Evolutionary conservation across 92 coral and sea anemone species (phyloP).

Genomic region (Zoanthus sansibaricus): DNA sequence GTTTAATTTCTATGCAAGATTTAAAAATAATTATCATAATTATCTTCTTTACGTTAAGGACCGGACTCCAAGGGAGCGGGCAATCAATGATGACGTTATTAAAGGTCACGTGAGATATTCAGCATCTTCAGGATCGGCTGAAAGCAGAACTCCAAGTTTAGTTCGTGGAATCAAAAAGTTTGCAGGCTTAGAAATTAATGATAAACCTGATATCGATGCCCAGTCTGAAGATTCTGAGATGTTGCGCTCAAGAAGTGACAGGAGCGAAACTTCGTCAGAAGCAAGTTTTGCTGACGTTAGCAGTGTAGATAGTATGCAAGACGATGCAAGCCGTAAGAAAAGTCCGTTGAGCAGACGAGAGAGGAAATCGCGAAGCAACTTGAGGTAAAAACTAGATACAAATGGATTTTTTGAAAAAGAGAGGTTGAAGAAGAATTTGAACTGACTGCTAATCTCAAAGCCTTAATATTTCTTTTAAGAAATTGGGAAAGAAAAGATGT

Average conservation of each 20-base stretch:
- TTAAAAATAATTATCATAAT: background rate
- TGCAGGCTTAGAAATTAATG: slow-evolving; percentile 63
- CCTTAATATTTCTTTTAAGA: no score
- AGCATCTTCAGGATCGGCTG: slow-evolving; percentile 49
- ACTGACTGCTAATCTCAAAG: no score
- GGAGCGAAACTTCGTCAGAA: slow-evolving; percentile 81
- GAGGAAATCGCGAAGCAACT: slow-evolving; percentile 35
- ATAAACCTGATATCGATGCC: slow-evolving; percentile 11
- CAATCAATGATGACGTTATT: background rate
- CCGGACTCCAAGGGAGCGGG: background rate
- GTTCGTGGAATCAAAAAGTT: slow-evolving; percentile 85
- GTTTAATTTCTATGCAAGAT: background rate
- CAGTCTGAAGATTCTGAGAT: slow-evolving; percentile 17
- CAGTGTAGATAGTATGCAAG: slow-evolving; percentile 75
- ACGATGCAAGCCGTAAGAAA: slow-evolving; percentile 27
- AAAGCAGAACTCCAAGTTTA: slow-evolving; percentile 81
- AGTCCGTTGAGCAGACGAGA: slow-evolving; percentile 33
- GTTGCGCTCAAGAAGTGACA: slow-evolving; percentile 58
- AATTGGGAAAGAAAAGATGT: no score
- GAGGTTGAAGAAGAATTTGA: no score
- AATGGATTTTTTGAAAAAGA: background rate
- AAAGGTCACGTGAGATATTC: background rate
- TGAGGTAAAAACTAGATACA: background rate
- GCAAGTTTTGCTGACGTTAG: slow-evolving; percentile 92
- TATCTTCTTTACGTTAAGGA: background rate